phyloP scores from a whole-genome alignment of 2,797 vertebrate species.

The Columba guinea region DNA sequence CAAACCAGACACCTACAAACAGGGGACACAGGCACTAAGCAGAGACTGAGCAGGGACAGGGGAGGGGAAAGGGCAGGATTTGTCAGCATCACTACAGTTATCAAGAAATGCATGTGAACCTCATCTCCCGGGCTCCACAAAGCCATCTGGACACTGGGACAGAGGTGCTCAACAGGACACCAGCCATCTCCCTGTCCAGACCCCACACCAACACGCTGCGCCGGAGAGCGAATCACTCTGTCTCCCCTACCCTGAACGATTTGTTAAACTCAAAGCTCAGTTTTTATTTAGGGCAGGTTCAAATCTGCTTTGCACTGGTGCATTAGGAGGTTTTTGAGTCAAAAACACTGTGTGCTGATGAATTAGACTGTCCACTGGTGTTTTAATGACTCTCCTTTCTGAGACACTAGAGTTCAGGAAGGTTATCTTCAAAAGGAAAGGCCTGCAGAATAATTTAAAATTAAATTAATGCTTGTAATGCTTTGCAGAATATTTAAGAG shows the following conservation, averaged over 20 bases:
- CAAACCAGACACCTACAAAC: background rate
- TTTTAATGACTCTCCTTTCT: background rate
- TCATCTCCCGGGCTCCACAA: background rate
- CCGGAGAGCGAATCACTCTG: background rate
- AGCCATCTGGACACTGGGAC: rapidly evolving
- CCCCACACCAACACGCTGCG: rapidly evolving
- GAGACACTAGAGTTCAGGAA: background rate
- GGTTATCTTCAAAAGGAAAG: background rate
- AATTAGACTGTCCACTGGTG: background rate
- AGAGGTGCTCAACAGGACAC: background rate
- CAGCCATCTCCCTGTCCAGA: background rate
- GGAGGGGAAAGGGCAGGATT: background rate
- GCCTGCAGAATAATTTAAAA: background rate
- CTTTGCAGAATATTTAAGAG: background rate
- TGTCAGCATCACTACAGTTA: background rate
- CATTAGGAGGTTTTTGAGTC: background rate
- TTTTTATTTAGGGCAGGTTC: background rate
- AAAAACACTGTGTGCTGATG: background rate
- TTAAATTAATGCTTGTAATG: background rate
- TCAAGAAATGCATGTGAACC: background rate
- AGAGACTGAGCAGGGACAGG: background rate
- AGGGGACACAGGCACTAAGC: rapidly evolving
- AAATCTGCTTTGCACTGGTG: background rate
- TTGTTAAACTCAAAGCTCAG: background rate
- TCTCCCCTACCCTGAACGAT: background rate